Conservation (phyloP, 2,113 vertebrate species). For the Corvus hawaiiensis region DNA sequence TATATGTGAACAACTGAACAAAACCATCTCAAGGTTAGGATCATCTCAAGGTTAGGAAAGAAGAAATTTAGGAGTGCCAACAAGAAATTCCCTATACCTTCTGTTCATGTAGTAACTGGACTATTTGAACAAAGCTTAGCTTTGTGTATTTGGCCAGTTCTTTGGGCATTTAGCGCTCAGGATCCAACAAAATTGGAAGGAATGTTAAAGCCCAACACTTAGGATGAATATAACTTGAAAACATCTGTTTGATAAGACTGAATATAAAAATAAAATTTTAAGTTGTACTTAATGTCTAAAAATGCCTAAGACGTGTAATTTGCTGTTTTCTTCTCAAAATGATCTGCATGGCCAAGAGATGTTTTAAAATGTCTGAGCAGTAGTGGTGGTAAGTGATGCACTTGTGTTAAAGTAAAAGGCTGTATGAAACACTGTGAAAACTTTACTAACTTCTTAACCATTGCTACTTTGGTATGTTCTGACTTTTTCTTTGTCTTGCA, state of each 20-base stretch:
- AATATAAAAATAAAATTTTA: slow-evolving; percentile 23
- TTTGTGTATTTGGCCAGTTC: slow-evolving; percentile 33
- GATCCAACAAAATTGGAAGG: slow-evolving; percentile 28
- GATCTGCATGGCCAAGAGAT: slow-evolving; percentile 70
- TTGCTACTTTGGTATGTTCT: slow-evolving; percentile 55
- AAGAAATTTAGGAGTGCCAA: neutral
- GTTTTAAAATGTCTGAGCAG: slow-evolving; percentile 67
- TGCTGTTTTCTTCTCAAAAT: slow-evolving; percentile 56
- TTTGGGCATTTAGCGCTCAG: slow-evolving; percentile 28
- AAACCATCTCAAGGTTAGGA: neutral
- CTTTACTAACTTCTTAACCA: slow-evolving; percentile 61
- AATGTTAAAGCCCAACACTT: slow-evolving; percentile 54
- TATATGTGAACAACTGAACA: neutral
- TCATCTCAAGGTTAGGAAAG: slow-evolving; percentile 30
- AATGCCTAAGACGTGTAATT: slow-evolving; percentile 56
- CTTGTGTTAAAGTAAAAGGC: slow-evolving; percentile 69
- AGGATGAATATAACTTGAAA: neutral
- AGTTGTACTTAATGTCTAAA: slow-evolving; percentile 45
- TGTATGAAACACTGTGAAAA: slow-evolving; percentile 76
- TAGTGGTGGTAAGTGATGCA: slow-evolving; percentile 69
- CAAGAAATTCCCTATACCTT: slow-evolving; percentile 16
- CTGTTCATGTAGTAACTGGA: slow-evolving; percentile 28
- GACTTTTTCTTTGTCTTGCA: slow-evolving; percentile 63
- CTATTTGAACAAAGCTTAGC: slow-evolving; percentile 27
- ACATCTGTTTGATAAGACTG: slow-evolving; percentile 15